A percentile compares a stretch with the other conserved stretches of the same genome.
These are phyloP conservation scores for Aurelia sp. DNA, from an alignment of 30 jellyfish, hydroid and myxozoan genomes.

Conservation along the genomic window DNA sequence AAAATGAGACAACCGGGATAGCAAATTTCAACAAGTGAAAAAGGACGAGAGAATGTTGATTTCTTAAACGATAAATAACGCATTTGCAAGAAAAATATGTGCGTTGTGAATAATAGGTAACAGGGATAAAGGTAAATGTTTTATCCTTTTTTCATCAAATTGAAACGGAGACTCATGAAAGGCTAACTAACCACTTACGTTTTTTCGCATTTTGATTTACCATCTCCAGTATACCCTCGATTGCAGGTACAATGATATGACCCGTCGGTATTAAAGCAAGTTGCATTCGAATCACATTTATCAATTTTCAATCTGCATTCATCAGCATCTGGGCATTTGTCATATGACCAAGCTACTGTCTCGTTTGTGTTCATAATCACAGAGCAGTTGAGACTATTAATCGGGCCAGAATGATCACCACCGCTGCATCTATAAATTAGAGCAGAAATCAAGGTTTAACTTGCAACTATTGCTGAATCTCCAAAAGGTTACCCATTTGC, in stretches of 20 bases:
- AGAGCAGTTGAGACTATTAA: constrained; percentile 44
- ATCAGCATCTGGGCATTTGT: constrained; percentile 91
- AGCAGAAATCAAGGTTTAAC: no score
- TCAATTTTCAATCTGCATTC: constrained; percentile 82
- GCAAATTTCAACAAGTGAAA: no score
- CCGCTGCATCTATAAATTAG: constrained; percentile 65
- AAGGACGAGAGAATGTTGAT: no score
- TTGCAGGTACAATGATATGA: constrained; percentile 82
- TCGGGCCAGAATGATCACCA: constrained; percentile 93
- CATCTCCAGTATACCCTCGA: constrained; percentile 92
- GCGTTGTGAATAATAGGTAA: no score
- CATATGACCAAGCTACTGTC: constrained; percentile 84
- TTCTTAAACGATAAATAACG: no score
- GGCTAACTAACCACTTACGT: constrained; percentile 64
- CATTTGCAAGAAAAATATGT: no score
- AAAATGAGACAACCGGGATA: no score
- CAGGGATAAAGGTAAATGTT: no score
- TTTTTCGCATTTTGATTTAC: constrained; percentile 69
- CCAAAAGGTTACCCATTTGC: no score
- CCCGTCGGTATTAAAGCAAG: constrained; percentile 81
- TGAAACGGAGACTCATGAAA: no score
- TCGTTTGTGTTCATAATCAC: constrained; percentile 45
- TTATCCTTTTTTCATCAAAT: no score
- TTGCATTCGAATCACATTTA: constrained; percentile 75
- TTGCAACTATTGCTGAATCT: no score